Evolutionary conservation across 2,888 invertebrate species (phyloP), one percentile per base, ranked within the genome.

Genomic region (Teinopalpus imperialis): DNA sequence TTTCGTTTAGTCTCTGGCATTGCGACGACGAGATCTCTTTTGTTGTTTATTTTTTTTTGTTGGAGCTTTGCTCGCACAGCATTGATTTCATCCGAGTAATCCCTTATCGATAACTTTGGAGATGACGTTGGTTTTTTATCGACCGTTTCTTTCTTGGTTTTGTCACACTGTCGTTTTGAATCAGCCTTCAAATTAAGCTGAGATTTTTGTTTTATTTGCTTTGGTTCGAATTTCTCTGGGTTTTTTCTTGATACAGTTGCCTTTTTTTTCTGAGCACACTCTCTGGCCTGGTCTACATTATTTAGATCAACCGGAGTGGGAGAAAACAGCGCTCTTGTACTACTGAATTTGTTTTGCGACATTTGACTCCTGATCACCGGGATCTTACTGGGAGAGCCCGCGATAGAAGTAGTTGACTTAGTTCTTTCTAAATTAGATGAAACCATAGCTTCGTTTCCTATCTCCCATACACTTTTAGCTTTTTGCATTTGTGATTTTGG

Each of bases 341-440:
- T 89, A 58, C 81, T 88, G 57, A 89, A 88, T 60, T 87, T 89
- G 54, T 79, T 78, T 36, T 80, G 86, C 51, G 86, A 76, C 78
- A 87, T 81, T 65, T 88, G 88, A 73, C 88, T 81, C 72, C 89
- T 85, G 61, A 89, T 88, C 81, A 92, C 90, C 66, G 92, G 92
- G 74, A 92, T 92, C 81, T 91, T 91, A 67, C 91, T 91, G 35
- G 89, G 88, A 80, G 90, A 90, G 59, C 89, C 85, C 77, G 90
- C 76, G 80, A 89, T 88, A 87, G 87, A 88, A 81, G 87, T 87
- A 31, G 80, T 81, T 39, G 89, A 89, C 62, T 73, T 85, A 16
- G 89, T 89, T 62, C 89, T 80, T 63, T 89, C 88, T 59, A 89
- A 70, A 57, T 69, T 75, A 26, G 82, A 66, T 54, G 73, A 62